Base-by-base conservation (phyloP, 2,113 vertebrate genomes). In the Rhinoptilus africanus region DNA sequence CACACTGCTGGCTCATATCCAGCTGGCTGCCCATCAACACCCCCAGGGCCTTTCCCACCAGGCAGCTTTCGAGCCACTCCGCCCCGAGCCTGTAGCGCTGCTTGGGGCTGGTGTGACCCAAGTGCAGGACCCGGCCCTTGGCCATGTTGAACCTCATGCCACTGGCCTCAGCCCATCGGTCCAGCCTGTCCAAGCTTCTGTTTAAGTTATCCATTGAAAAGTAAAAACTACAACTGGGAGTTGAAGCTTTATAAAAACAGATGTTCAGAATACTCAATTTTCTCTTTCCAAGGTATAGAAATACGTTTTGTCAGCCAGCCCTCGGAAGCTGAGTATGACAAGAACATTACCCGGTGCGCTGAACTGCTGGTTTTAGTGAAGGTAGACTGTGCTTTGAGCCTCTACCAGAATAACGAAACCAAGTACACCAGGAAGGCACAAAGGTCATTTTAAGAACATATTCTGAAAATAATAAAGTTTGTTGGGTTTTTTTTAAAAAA, bases 281-380 rank as follows among this genome's bases (percentile, higher is more conserved):
- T 90, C 76, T 92, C 83, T 72, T 96, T 91, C 78, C 77, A 71
- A 96, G 85, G 72, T 37, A 97, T 16, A 97, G 48, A 68, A 73
- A 37, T 2, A 2, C 54, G 91, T 96, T 95, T 91, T 97, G 89
- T 97, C 84, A 94, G 50, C 75, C 79, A 83, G 91, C 75, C 89
- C 80, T 92, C 97, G 92, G 66, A 92, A 97, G 26, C 71, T 71
- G 75, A 76, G 63, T 82, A 76, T 68, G 37, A 97, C 77, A 98
- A 73, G 79, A 98, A 97, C 74, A 98, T 98, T 97, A 96, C 97
- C 97, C 98, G 98, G 97, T 98, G 95, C 96, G 95, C 95, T 93
- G 90, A 97, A 93, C 95, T 96, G 95, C 91, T 79, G 63, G 53
- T 68, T 96, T 92, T 92, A 57, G 69, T 93, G 39, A 88, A 92